These are phyloP conservation scores for Pseudorhombus dupliciocellatus DNA, from an alignment of 2,113 vertebrate genomes.

Conservation along the genomic window DNA sequence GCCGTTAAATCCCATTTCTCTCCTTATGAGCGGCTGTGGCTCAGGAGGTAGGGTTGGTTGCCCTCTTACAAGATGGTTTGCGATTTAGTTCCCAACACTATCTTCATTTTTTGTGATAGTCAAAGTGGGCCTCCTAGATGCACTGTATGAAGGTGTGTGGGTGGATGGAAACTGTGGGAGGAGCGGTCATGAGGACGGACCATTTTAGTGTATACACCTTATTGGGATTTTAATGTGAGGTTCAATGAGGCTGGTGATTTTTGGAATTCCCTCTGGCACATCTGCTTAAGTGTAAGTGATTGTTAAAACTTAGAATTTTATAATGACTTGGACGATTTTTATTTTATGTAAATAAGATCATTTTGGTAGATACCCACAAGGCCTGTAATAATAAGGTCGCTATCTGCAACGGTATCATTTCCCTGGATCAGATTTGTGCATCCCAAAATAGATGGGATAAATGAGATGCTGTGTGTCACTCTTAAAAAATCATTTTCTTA, in stretches of 20 bases:
- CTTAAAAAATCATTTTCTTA: not conserved
- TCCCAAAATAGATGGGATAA: not conserved
- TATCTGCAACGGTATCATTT: not conserved
- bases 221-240: not conserved
- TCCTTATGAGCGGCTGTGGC: not conserved
- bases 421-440: not conserved
- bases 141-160: no score
- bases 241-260: not conserved
- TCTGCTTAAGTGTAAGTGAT: not conserved
- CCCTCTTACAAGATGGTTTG: no score
- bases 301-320: not conserved
- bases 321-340: not conserved
- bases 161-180: no score
- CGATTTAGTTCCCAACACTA: no score
- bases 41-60: no score
- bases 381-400: slow-evolving; percentile 1
- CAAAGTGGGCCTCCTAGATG: no score
- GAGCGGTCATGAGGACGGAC: no score
- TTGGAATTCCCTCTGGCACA: not conserved
- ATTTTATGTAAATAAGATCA: not conserved
- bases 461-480: not conserved
- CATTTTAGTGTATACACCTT: not conserved
- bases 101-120: no score
- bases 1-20: not conserved
- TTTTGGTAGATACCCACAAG: not conserved